Percentiles rank a stretch among this genome's conserved stretches.
Evolutionary conservation across 2,797 vertebrate genomes (phyloP).

Genomic region (Denticeps clupeoides): DNA sequence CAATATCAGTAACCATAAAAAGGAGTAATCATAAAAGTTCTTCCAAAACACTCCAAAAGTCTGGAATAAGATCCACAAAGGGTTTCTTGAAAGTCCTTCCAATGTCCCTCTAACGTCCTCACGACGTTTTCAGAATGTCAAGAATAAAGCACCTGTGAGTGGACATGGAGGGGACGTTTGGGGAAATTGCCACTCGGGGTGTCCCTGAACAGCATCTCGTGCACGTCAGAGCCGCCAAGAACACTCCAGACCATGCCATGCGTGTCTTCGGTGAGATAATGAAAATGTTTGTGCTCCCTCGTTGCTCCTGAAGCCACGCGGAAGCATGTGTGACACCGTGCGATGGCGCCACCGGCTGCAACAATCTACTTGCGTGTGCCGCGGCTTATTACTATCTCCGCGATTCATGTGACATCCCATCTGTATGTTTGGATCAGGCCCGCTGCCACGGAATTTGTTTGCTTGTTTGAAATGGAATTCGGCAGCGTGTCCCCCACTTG

Average conservation of each 20-base stretch:
- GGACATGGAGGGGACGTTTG: too few relatives aligned
- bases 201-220: too few relatives aligned
- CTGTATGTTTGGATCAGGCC: neutral
- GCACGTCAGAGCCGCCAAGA: too few relatives aligned
- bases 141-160: too few relatives aligned
- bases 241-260: neutral
- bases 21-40: too few relatives aligned
- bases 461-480: constrained; percentile 1
- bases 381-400: neutral
- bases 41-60: too few relatives aligned
- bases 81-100: too few relatives aligned
- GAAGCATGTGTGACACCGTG: neutral
- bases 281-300: neutral
- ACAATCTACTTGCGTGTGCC: neutral
- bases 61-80: too few relatives aligned
- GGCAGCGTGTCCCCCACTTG: neutral
- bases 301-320: neutral
- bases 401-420: neutral
- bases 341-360: neutral
- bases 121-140: too few relatives aligned
- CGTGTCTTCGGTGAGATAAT: neutral
- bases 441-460: neutral
- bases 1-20: too few relatives aligned
- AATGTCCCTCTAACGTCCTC: too few relatives aligned
- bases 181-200: too few relatives aligned